Percentiles rank a stretch among this genome's conserved stretches.
These are phyloP conservation scores for Drosophila siamana DNA, from an alignment of 2,888 invertebrate genomes.

Conservation along the genomic window DNA sequence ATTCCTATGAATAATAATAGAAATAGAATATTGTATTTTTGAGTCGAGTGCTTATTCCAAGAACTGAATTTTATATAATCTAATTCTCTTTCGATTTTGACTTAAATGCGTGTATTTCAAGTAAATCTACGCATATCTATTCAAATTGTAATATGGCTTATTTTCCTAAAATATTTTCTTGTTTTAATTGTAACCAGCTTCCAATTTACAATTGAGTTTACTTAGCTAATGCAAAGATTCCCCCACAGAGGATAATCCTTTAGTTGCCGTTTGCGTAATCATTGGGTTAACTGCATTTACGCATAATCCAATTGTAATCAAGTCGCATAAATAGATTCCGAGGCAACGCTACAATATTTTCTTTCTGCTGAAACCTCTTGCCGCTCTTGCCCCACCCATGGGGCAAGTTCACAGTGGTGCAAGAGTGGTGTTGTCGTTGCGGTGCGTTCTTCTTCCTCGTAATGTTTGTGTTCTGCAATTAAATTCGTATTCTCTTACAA, in stretches of 20 bases:
- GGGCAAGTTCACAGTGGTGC: neutral
- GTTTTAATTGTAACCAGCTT: neutral
- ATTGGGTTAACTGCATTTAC: neutral
- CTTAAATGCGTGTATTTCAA: too few species aligned
- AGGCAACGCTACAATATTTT: conserved; percentile 41
- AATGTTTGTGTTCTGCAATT: conserved; percentile 77
- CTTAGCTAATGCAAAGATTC: neutral
- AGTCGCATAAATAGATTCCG: conserved; percentile 22
- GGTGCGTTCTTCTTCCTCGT: conserved; percentile 14
- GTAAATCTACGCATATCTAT: too few species aligned
- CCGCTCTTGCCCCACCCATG: conserved; percentile 9
- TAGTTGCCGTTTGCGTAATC: neutral
- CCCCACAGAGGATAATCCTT: neutral
- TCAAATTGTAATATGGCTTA: too few species aligned
- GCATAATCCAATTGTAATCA: conserved; percentile 36
- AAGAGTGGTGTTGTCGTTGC: neutral
- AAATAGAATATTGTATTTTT: too few species aligned
- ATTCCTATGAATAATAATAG: too few species aligned
- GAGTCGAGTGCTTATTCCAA: too few species aligned
- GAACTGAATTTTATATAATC: too few species aligned
- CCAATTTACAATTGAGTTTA: neutral
- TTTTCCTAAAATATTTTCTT: too few species aligned
- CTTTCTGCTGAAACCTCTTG: conserved; percentile 32
- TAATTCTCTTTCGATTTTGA: too few species aligned
- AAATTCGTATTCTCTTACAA: conserved; percentile 81